phyloP scores from a whole-genome alignment of 2,113 vertebrate genomes.

The Gopherus flavomarginatus region DNA sequence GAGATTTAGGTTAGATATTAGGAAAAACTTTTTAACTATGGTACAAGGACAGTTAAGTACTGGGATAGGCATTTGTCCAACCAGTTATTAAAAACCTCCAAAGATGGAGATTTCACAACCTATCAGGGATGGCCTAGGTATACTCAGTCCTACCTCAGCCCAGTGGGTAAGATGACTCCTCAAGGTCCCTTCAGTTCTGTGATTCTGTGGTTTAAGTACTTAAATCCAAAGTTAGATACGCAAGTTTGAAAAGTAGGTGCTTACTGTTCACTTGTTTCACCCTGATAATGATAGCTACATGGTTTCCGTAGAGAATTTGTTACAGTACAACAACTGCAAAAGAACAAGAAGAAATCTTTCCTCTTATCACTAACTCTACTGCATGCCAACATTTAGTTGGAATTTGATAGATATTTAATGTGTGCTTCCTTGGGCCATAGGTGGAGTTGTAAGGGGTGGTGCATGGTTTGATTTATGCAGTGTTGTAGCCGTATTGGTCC shows the following conservation, averaged over 20 bases:
- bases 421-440: background rate
- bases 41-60: background rate
- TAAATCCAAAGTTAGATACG: background rate
- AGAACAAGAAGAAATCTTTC: background rate
- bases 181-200: background rate
- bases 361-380: background rate
- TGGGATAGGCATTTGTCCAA: background rate
- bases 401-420: background rate
- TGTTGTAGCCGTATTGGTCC: background rate
- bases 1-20: background rate
- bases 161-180: background rate
- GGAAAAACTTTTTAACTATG: background rate
- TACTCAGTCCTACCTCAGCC: background rate
- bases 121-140: background rate
- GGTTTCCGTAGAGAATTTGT: background rate
- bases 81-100: too few relatives aligned
- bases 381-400: background rate
- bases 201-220: background rate
- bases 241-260: background rate
- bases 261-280: background rate
- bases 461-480: background rate
- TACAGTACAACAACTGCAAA: background rate
- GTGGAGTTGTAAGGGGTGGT: background rate
- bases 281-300: background rate
- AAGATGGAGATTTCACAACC: too few relatives aligned